phyloP scores from a whole-genome alignment of 2,888 invertebrate genomes.

The Meiosimyza platycephala region DNA sequence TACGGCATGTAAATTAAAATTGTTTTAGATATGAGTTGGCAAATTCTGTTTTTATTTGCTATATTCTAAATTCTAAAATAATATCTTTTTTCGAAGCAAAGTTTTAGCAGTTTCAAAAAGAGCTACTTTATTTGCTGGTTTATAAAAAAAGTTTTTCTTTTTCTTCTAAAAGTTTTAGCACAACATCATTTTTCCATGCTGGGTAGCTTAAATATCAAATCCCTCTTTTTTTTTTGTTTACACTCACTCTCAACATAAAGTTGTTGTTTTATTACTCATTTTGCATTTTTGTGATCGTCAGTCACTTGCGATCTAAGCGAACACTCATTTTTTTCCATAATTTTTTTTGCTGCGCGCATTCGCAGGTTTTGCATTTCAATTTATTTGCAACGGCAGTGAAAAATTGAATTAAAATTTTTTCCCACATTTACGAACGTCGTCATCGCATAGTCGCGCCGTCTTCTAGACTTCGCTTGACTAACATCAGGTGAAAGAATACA shows the following conservation, averaged over 20 bases:
- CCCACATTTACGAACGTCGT: conserved; percentile 54
- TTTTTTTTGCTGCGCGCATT: conserved; percentile 14
- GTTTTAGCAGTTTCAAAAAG: too few species aligned
- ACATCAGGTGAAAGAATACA: conserved; percentile 45
- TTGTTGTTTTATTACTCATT: conserved; percentile 31
- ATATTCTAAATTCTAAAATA: too few species aligned
- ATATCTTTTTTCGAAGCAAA: too few species aligned
- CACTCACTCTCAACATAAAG: not conserved
- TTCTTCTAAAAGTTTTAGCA: too few species aligned
- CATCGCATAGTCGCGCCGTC: not conserved
- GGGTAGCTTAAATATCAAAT: too few species aligned
- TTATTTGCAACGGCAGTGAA: conserved; percentile 40
- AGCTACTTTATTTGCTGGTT: too few species aligned
- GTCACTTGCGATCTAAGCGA: conserved; percentile 17
- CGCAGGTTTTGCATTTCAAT: conserved; percentile 61
- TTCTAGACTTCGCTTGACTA: conserved; percentile 1
- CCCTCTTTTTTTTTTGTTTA: too few species aligned
- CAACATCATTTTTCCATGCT: too few species aligned
- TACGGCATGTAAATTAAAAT: too few species aligned
- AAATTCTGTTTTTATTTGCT: too few species aligned
- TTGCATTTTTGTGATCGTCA: conserved; percentile 30
- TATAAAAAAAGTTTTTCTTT: too few species aligned
- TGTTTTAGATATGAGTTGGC: too few species aligned
- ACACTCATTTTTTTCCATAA: not conserved
- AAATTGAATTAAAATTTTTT: conserved; percentile 61